These are phyloP conservation scores for Brachionus rubens DNA, from an alignment of 1,140 invertebrate species.

Conservation along the genomic window DNA sequence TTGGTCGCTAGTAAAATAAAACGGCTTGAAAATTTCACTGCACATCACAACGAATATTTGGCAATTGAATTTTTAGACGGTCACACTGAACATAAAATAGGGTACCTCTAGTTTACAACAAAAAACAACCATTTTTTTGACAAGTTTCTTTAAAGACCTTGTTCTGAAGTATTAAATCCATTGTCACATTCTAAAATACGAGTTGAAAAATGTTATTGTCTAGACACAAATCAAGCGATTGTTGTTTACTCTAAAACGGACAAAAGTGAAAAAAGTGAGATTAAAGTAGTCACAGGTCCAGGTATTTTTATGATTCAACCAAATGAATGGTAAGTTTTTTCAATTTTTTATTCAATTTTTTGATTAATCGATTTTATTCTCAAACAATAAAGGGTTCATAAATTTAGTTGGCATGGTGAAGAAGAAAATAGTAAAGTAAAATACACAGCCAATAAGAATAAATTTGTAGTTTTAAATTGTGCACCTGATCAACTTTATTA, in stretches of 20 bases:
- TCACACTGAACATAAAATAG: constrained; percentile 52
- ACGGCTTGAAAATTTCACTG: constrained; percentile 20
- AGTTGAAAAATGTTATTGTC: constrained; percentile 2
- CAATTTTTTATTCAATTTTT: not conserved
- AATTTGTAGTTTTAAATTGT: constrained; percentile 53
- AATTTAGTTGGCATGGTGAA: constrained; percentile 56
- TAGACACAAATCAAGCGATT: constrained; percentile 31
- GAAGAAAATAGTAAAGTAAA: constrained; percentile 55
- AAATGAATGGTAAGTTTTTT: constrained; percentile 55
- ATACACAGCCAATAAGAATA: constrained; percentile 49
- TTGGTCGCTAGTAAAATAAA: constrained; percentile 12
- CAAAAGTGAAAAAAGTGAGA: constrained; percentile 17
- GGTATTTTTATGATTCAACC: constrained; percentile 53
- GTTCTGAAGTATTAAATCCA: not conserved
- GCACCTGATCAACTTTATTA: constrained; percentile 59
- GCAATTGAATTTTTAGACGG: constrained; percentile 53
- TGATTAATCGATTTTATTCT: not conserved
- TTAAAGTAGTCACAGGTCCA: constrained; percentile 55
- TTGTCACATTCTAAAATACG: not conserved
- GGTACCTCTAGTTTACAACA: constrained; percentile 49
- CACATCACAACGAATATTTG: constrained; percentile 50
- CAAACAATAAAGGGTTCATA: constrained; percentile 52
- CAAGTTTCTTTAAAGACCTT: not conserved
- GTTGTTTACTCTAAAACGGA: not conserved
- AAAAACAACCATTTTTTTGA: not conserved